Evolutionary conservation across 2,888 invertebrate genomes (phyloP).

Genomic region (Acrobeloides nanus): DNA sequence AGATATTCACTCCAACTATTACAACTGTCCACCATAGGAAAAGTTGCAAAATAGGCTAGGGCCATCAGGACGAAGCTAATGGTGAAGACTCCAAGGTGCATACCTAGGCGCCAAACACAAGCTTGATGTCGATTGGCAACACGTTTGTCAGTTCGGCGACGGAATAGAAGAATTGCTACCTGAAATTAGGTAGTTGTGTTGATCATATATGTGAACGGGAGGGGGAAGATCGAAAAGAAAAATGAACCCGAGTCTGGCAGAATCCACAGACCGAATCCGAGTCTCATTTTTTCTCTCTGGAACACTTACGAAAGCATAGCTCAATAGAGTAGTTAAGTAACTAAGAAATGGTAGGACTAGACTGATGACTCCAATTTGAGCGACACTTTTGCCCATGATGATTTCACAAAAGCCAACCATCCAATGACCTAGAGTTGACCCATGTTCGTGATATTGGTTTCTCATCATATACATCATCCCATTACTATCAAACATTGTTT

Average conservation of each 20-base stretch:
- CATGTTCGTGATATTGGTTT: slow-evolving; percentile 19
- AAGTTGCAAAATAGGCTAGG: slow-evolving; percentile 19
- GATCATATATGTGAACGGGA: too few relatives aligned
- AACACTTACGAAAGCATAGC: slow-evolving; percentile 19
- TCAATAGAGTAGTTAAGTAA: slow-evolving; percentile 18
- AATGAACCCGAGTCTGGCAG: too few relatives aligned
- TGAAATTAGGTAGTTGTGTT: slow-evolving; percentile 11
- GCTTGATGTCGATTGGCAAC: slow-evolving; percentile 18
- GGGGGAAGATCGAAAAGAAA: too few relatives aligned
- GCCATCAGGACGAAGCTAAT: slow-evolving; percentile 21
- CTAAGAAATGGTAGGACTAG: slow-evolving; percentile 16
- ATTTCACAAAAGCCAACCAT: slow-evolving; percentile 21
- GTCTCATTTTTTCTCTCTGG: not conserved
- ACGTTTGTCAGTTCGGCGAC: slow-evolving; percentile 19
- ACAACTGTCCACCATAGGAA: slow-evolving; percentile 24
- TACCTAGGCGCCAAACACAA: slow-evolving; percentile 21
- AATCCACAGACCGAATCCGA: not conserved
- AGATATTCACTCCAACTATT: slow-evolving; percentile 11
- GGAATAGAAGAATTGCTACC: slow-evolving; percentile 18
- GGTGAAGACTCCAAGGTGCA: slow-evolving; percentile 21
- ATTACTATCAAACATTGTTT: slow-evolving; percentile 22
- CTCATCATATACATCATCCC: slow-evolving; percentile 27
- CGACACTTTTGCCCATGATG: slow-evolving; percentile 18
- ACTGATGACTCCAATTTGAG: slow-evolving; percentile 14
- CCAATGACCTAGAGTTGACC: slow-evolving; percentile 20